phyloP scores from a whole-genome alignment of 1,140 invertebrate genomes.

The Rhopalosiphum maidis region DNA sequence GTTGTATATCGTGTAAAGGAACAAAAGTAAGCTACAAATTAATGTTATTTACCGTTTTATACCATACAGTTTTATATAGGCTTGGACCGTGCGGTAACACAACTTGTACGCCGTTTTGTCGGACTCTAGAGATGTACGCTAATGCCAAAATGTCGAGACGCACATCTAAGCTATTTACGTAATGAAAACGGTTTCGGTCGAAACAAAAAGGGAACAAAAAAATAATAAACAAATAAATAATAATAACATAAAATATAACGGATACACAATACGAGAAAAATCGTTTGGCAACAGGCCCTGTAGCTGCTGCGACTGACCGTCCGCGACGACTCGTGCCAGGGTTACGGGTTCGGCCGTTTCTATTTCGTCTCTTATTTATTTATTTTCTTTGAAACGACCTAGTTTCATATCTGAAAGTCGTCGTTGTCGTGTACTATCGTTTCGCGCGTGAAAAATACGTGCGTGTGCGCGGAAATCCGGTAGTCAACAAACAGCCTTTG shows the following conservation, averaged over 20 bases:
- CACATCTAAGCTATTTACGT: slow-evolving; percentile 6
- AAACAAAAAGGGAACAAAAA: neutral
- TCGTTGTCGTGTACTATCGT: neutral
- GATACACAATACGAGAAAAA: neutral
- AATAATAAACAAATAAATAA: neutral
- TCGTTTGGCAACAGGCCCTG: slow-evolving; percentile 27
- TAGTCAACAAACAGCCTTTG: neutral
- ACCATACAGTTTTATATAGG: neutral
- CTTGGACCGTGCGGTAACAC: neutral
- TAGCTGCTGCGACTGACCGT: neutral
- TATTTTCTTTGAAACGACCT: slow-evolving; percentile 1
- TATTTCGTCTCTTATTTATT: neutral
- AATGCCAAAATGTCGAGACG: neutral
- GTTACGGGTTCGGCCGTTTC: neutral
- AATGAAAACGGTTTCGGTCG: slow-evolving; percentile 15
- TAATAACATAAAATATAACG: neutral
- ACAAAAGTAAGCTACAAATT: neutral
- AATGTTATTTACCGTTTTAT: neutral
- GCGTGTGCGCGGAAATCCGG: neutral
- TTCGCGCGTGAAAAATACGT: neutral
- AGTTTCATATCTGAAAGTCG: neutral
- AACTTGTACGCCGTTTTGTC: neutral
- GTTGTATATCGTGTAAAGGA: neutral
- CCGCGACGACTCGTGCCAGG: neutral
- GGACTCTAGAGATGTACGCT: neutral